Evolutionary conservation across 2,797 vertebrate species (phyloP).

Genomic region (Galago senegalensis): DNA sequence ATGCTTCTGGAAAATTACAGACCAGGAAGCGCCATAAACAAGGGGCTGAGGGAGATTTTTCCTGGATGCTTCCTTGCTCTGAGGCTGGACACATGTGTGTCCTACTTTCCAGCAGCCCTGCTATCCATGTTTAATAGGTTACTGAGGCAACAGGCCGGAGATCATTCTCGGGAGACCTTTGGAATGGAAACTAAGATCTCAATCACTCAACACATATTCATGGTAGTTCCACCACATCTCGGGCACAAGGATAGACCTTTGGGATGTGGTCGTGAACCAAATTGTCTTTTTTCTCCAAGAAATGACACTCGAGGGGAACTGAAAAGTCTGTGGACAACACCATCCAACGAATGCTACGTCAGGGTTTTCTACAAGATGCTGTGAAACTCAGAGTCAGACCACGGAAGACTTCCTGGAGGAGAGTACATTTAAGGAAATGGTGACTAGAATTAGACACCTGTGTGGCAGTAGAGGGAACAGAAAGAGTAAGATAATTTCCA

Average conservation of each 20-base stretch:
- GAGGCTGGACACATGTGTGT: neutral
- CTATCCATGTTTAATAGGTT: neutral
- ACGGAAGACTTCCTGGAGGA: neutral
- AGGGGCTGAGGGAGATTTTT: neutral
- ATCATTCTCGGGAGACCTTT: neutral
- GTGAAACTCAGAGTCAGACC: neutral
- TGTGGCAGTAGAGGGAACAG: too few relatives aligned
- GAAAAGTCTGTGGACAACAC: neutral
- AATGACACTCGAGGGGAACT: neutral
- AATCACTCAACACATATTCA: neutral
- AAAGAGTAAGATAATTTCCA: neutral
- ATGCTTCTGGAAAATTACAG: slow-evolving; percentile 47
- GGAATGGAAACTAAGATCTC: neutral
- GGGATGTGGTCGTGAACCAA: neutral
- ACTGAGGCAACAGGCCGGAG: neutral
- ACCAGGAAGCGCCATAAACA: neutral
- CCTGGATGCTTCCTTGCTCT: neutral
- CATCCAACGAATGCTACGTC: neutral
- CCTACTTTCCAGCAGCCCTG: neutral
- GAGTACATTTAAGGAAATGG: neutral
- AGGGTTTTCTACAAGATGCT: neutral
- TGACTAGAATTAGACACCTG: neutral
- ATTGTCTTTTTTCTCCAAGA: neutral
- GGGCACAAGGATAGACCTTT: neutral
- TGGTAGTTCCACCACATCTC: neutral